Base-by-base conservation (phyloP, 2,888 invertebrate genomes). In the Tribolium freemani region DNA sequence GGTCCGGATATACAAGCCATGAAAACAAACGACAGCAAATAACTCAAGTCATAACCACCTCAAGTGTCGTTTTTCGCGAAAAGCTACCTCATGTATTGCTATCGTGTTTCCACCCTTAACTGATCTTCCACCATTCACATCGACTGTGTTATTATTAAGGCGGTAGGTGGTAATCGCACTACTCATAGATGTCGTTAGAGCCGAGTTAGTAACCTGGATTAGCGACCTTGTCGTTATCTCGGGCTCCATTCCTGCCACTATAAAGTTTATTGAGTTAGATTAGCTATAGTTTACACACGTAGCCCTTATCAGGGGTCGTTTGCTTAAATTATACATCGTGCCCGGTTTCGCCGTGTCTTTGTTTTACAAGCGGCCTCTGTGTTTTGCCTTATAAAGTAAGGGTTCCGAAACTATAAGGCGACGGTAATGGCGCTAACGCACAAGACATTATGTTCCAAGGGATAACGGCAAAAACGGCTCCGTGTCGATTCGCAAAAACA, bases 221-320 rank as follows among this genome's bases (percentile, higher is more conserved):
- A 85, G 83, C 81, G 82, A 84, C 85, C 85, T 84, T 83, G 83
- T 83, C 84, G 86, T 86, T 87, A 87, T 87, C 87, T 86, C 84
- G 82, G 81, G 78, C 83, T 82, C 86, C 86, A 86, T 86, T 86
- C 85, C 86, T 86, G 86, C 86, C 86, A 87, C 86, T 87, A 87
- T 87, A 87, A 87, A 87, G 83, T 87, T 87, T 87, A 87, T 87
- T 86, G 86, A 86, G 86, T 86, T 86, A 87, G 87, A 87, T 87
- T 87, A 86, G 85, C 86, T 83, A 86, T 86, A 87, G 86, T 86
- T 87, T 86, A 87, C 86, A 86, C 86, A 86, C 86, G 85, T 86
- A 85, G 82, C 82, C 81, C 86, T 87, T 86, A 86, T 87, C 87
- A 82, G 83, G 82, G 84, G 82, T 85, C 86, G 84, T 86, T 86